phyloP scores from a whole-genome alignment of 2,888 invertebrate genomes.

The Caradrina kadenii region DNA sequence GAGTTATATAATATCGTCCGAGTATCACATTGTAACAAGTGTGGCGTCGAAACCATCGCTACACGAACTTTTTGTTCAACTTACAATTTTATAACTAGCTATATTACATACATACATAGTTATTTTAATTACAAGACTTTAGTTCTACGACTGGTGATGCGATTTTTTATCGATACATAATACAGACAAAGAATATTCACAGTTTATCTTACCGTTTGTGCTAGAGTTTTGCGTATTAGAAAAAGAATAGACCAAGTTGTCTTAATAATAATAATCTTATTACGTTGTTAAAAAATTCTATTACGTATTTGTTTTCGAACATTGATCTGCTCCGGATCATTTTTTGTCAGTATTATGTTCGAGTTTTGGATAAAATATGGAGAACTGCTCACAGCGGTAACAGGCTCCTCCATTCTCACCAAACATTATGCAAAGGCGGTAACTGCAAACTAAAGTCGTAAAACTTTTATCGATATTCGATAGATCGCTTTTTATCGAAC shows the following conservation, averaged over 20 bases:
- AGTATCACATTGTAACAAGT: constrained; percentile 74
- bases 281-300: constrained; percentile 36
- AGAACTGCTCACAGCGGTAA: constrained; percentile 6
- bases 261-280: constrained; percentile 18
- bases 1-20: constrained; percentile 44
- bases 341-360: constrained; percentile 51
- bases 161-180: constrained; percentile 50
- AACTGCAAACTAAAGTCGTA: constrained; percentile 47
- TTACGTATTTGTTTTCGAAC: constrained; percentile 48
- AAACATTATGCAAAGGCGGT: constrained; percentile 44
- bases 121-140: constrained; percentile 58
- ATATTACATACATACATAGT: constrained; percentile 68
- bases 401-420: constrained; percentile 5
- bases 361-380: constrained; percentile 10
- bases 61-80: constrained; percentile 82
- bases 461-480: constrained; percentile 37
- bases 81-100: constrained; percentile 81
- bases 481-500: constrained; percentile 41
- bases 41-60: constrained; percentile 58
- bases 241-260: constrained; percentile 25
- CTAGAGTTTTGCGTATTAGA: constrained; percentile 23
- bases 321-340: constrained; percentile 29
- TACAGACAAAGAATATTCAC: constrained; percentile 42
- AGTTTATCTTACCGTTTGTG: constrained; percentile 4
- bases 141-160: constrained; percentile 53